A percentile compares a stretch with the other conserved stretches of the same genome.
Evolutionary conservation across 2,888 invertebrate species (phyloP).

Genomic region (Resseliella maxima): DNA sequence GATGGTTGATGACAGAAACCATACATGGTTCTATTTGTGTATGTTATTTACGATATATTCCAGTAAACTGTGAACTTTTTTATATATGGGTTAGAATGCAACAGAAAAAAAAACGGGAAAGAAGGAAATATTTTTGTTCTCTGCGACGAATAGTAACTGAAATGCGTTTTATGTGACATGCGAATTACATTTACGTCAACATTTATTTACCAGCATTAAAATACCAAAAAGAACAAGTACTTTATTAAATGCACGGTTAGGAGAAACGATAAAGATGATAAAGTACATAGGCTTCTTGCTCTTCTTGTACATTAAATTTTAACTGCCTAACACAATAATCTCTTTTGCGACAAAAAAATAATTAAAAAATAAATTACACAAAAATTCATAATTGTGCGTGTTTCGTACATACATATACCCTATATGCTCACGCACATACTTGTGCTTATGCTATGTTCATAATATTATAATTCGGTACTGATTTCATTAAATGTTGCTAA

Average conservation of each 20-base stretch:
- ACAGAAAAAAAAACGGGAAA: neutral
- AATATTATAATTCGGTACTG: neutral
- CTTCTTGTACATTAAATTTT: neutral
- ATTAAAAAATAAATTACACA: slow-evolving; percentile 38
- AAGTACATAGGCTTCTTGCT: neutral
- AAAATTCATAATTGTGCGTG: slow-evolving; percentile 23
- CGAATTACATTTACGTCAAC: slow-evolving; percentile 47
- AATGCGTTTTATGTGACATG: slow-evolving; percentile 48
- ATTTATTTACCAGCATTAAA: slow-evolving; percentile 40
- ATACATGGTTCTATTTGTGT: slow-evolving; percentile 6
- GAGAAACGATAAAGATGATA: slow-evolving; percentile 1
- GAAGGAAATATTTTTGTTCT: neutral
- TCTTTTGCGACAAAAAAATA: neutral
- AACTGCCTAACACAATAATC: neutral
- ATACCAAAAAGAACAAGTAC: slow-evolving; percentile 43
- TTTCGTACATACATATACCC: neutral
- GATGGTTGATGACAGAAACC: slow-evolving; percentile 42
- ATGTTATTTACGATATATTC: slow-evolving; percentile 43
- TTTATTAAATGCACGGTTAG: slow-evolving; percentile 37
- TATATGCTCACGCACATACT: neutral
- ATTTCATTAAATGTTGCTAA: neutral
- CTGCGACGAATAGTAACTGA: neutral
- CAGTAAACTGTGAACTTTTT: slow-evolving; percentile 14
- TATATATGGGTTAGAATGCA: neutral
- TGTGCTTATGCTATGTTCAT: neutral